Evolutionary conservation across 2,113 vertebrate species (phyloP).

Genomic region (Neomonachus schauinslandi): DNA sequence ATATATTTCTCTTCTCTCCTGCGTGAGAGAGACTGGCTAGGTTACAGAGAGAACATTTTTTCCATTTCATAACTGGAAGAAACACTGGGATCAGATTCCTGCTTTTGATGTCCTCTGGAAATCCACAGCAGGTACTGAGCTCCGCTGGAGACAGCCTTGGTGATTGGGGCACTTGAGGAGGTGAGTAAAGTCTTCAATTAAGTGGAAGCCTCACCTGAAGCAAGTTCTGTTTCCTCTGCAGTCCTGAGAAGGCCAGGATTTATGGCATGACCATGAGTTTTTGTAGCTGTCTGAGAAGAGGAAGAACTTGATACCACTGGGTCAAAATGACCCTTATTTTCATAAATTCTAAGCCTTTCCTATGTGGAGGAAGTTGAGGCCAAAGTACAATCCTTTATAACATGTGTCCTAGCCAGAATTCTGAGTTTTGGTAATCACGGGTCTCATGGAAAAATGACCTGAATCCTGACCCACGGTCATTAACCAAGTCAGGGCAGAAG

Average conservation of each 20-base stretch:
- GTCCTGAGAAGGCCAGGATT: neutral
- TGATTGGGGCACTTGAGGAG: neutral
- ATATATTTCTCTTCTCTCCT: neutral
- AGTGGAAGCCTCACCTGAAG: neutral
- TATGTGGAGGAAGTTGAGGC: conserved; percentile 51
- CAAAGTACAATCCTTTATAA: conserved; percentile 59
- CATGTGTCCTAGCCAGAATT: conserved; percentile 58
- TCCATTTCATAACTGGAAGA: neutral
- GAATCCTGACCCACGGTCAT: conserved; percentile 22
- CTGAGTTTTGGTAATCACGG: conserved; percentile 36
- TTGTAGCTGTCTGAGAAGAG: conserved; percentile 14
- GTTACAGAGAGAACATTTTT: neutral
- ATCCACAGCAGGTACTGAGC: neutral
- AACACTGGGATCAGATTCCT: neutral
- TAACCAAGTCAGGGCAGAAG: neutral
- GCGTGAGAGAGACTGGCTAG: neutral
- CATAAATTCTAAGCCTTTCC: conserved; percentile 48
- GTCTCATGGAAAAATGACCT: conserved; percentile 37
- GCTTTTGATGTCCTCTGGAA: neutral
- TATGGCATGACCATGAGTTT: neutral
- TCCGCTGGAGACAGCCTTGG: neutral
- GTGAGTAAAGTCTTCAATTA: neutral
- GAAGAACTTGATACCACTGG: conserved; percentile 46
- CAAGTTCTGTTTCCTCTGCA: neutral
- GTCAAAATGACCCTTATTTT: conserved; percentile 61